Evolutionary conservation across 2,888 invertebrate species (phyloP).

Genomic region (Merodon equestris): DNA sequence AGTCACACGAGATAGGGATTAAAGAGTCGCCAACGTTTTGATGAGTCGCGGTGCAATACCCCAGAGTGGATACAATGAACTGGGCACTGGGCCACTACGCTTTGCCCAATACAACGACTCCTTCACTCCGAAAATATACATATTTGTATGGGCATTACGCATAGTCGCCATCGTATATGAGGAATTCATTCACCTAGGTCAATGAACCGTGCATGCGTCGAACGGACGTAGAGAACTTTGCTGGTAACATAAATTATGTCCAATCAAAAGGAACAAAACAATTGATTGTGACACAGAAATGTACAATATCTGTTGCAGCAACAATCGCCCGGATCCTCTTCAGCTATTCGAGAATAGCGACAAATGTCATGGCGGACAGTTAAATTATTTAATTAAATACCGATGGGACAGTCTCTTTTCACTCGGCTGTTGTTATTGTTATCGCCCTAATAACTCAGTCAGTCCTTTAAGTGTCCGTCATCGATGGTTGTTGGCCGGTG

Average conservation of each 20-base stretch:
- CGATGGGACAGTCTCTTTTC: conserved; percentile 53
- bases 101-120: conserved; percentile 34
- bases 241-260: conserved; percentile 63
- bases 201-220: conserved; percentile 57
- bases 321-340: conserved; percentile 60
- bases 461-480: conserved; percentile 8
- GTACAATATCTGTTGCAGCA: conserved; percentile 35
- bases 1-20: neutral
- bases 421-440: conserved; percentile 16
- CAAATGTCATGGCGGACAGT: conserved; percentile 67
- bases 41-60: neutral
- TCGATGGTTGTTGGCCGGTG: conserved; percentile 10
- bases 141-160: neutral
- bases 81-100: conserved; percentile 41
- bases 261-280: conserved; percentile 68
- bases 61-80: conserved; percentile 32
- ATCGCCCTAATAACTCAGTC: conserved; percentile 47
- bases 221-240: conserved; percentile 43
- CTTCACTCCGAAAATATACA: conserved; percentile 52
- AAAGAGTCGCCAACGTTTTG: neutral
- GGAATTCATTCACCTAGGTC: conserved; percentile 60
- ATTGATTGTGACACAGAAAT: conserved; percentile 65
- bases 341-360: conserved; percentile 21
- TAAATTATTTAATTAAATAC: conserved; percentile 68
- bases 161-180: conserved; percentile 8